Evolutionary conservation across 2,888 invertebrate genomes (phyloP), one percentile per base, ranked within the genome.

Genomic region (Philereme transversata): DNA sequence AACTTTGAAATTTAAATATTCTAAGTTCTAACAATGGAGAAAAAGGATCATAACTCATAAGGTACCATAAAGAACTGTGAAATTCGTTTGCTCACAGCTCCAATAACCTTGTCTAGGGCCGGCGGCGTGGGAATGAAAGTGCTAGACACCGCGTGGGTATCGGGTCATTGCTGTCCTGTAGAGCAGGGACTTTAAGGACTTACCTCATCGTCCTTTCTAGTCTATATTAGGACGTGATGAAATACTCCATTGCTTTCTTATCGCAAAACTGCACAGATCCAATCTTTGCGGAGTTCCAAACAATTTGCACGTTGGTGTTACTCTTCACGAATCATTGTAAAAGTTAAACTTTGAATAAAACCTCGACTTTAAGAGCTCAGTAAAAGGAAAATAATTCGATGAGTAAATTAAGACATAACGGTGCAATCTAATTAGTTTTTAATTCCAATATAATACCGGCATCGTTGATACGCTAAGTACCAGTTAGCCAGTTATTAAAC

Each of bases 401-500:
- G 7, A 3, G 4, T 43, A 47, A 54, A 62, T 62, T 62, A 22
- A 62, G 54, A 47, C 53, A 54, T 62, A 47, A 53, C 50, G n/a
- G n/a, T 4, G 7, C 38, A 4, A 7, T 51, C 22, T 46, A 33
- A 70, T 76, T 72, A 62, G 64, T 67, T 68, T 67, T 74, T 73
- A 71, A 77, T 74, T 71, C 68, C 64, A 69, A 68, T 63, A 60
- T 64, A 66, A 64, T 71, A 55, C 58, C 57, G 68, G 64, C 69
- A 54, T 57, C 55, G 3, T 22, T 22, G 64, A 65, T 71, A 72
- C 52, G 50, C 51, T 74, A 72, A 76, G 68, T 76, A 72, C 71
- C 64, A 59, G 72, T 74, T 72, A 75, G 72, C 71, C 64, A 59
- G 72, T 74, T 72, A 75, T 80, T 78, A 75, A 73, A 77, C 71